Evolutionary conservation across 2,113 vertebrate species (phyloP).

Genomic region (Gambusia affinis): DNA sequence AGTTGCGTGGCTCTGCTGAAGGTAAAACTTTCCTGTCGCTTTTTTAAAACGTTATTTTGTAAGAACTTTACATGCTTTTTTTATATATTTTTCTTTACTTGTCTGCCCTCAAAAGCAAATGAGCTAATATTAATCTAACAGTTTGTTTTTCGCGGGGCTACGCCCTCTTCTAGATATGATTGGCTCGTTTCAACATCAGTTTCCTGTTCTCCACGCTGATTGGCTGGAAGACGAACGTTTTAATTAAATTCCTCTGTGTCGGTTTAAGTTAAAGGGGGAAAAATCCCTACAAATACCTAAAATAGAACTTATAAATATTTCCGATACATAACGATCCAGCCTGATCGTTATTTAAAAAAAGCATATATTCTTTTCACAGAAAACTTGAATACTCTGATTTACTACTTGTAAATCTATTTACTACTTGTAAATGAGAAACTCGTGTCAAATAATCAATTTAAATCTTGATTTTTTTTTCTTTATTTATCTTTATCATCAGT

Average conservation of each 20-base stretch:
- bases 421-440: too few species aligned
- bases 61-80: not conserved
- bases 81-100: not conserved
- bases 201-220: constrained; percentile 6
- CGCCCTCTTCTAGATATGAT: constrained; percentile 20
- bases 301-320: not conserved
- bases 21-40: not conserved
- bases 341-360: too few species aligned
- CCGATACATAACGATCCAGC: too few species aligned
- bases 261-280: not conserved
- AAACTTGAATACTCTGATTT: too few species aligned
- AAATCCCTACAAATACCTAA: not conserved
- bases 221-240: constrained; percentile 20
- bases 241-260: not conserved
- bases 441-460: too few species aligned
- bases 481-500: too few species aligned
- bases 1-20: rapidly evolving
- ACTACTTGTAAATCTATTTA: too few species aligned
- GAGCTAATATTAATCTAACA: constrained; percentile 5
- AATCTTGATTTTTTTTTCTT: too few species aligned
- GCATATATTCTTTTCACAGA: too few species aligned
- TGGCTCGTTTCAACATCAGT: constrained; percentile 6
- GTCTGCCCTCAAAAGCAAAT: not conserved
- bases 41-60: rapidly evolving
- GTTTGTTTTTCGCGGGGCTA: constrained; percentile 61